These are phyloP conservation scores for Macroglossus sobrinus DNA, from an alignment of 2,113 vertebrate genomes.

Conservation along the genomic window DNA sequence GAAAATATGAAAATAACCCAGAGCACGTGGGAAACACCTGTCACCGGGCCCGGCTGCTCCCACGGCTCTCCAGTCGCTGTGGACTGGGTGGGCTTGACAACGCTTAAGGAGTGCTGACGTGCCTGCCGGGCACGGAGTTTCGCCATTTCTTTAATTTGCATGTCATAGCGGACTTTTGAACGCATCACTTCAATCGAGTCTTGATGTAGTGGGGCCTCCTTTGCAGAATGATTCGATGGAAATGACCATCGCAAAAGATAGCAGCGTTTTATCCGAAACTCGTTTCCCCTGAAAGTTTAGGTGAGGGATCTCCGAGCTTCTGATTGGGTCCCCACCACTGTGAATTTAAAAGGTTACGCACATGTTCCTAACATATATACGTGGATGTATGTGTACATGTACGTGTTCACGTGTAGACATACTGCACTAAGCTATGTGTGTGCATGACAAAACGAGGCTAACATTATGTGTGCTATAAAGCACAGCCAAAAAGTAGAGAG, in stretches of 20 bases:
- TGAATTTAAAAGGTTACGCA: background rate
- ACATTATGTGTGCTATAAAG: background rate
- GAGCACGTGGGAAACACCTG: accelerated
- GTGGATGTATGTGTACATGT: background rate
- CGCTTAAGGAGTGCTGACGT: accelerated
- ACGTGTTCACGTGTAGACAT: background rate
- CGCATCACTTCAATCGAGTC: background rate
- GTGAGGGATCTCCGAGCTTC: background rate
- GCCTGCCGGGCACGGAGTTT: background rate
- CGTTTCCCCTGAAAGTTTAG: background rate
- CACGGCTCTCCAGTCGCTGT: background rate
- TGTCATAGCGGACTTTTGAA: background rate
- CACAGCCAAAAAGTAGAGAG: background rate
- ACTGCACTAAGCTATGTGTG: background rate
- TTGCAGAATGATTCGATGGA: background rate
- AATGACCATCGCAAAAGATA: background rate
- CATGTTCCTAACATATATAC: background rate
- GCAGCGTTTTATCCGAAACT: background rate
- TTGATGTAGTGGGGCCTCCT: background rate
- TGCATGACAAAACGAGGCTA: background rate
- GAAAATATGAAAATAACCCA: background rate
- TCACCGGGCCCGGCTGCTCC: background rate
- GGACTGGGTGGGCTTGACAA: background rate
- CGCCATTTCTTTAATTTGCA: background rate
- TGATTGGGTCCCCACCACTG: background rate